Conservation (phyloP, 2,797 vertebrate genomes). For the Sitta carolinensis region DNA sequence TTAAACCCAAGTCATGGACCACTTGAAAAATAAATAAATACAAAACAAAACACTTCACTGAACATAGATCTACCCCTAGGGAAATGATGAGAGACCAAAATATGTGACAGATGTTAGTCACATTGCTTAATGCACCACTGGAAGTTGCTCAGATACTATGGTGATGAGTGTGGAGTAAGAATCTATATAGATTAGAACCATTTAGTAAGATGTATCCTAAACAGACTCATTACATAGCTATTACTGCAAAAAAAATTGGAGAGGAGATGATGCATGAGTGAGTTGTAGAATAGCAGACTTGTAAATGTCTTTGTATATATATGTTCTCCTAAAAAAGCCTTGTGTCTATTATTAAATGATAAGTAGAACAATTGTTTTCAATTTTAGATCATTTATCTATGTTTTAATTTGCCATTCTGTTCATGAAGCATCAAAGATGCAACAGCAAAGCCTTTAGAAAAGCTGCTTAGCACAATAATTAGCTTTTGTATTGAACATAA, state of each 20-base stretch:
- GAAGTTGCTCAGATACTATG: neutral
- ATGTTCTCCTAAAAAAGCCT: conserved; percentile 4
- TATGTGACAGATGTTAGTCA: conserved; percentile 18
- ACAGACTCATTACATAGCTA: neutral
- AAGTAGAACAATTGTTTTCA: conserved; percentile 11
- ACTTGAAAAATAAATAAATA: conserved; percentile 6
- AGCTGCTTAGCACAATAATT: conserved; percentile 44
- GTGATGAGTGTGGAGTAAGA: neutral
- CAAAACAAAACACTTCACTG: conserved; percentile 16
- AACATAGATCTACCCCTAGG: neutral
- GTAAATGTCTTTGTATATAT: conserved; percentile 31
- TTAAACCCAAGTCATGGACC: neutral
- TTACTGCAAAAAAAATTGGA: neutral
- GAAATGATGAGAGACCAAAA: neutral
- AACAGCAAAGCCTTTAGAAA: conserved; percentile 24
- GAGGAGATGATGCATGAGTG: neutral
- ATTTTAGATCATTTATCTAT: conserved; percentile 42
- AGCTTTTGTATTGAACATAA: conserved; percentile 50
- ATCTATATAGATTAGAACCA: conserved; percentile 16
- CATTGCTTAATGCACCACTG: conserved; percentile 8
- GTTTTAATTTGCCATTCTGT: conserved; percentile 54
- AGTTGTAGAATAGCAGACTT: neutral
- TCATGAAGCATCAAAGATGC: conserved; percentile 34
- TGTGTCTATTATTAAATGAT: conserved; percentile 25
- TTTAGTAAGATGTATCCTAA: conserved; percentile 1